phyloP scores from a whole-genome alignment of 2,888 invertebrate species.

The Leptothorax acervorum region DNA sequence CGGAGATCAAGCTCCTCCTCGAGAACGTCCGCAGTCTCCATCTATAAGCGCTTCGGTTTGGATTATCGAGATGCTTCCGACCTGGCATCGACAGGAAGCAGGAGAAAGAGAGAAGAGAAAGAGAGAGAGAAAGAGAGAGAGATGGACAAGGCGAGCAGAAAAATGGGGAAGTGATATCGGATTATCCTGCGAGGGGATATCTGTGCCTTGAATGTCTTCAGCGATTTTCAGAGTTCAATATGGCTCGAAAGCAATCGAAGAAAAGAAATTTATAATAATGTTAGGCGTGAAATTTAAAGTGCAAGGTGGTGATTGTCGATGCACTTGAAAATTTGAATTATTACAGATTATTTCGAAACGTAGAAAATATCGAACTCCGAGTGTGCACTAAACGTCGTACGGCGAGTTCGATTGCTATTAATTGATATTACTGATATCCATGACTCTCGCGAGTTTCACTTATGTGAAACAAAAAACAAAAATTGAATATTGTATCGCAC shows the following conservation, averaged over 20 bases:
- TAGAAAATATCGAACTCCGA: background rate
- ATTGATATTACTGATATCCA: background rate
- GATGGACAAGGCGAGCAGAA: constrained; percentile 46
- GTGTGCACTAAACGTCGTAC: background rate
- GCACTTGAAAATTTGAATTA: background rate
- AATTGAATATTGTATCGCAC: background rate
- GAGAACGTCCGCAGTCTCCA: constrained; percentile 60
- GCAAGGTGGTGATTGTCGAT: background rate
- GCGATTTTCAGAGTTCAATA: constrained; percentile 9
- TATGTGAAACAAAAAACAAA: background rate
- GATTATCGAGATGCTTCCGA: constrained; percentile 39
- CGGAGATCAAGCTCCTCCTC: constrained; percentile 74
- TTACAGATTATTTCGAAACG: background rate
- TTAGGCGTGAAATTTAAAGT: background rate
- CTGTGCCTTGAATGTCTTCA: background rate
- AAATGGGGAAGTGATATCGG: constrained; percentile 72
- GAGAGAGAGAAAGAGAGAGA: background rate
- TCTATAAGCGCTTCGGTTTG: constrained; percentile 28
- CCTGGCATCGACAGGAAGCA: constrained; percentile 6
- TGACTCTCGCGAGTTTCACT: background rate
- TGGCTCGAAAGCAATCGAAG: background rate
- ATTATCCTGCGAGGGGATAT: constrained; percentile 25
- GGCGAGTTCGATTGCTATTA: background rate
- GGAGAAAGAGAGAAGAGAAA: background rate
- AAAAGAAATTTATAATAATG: background rate